Percentiles rank a stretch among this genome's conserved stretches.
These are phyloP conservation scores for Folsomia manolachei DNA, from an alignment of 2,888 invertebrate genomes.

Conservation along the genomic window DNA sequence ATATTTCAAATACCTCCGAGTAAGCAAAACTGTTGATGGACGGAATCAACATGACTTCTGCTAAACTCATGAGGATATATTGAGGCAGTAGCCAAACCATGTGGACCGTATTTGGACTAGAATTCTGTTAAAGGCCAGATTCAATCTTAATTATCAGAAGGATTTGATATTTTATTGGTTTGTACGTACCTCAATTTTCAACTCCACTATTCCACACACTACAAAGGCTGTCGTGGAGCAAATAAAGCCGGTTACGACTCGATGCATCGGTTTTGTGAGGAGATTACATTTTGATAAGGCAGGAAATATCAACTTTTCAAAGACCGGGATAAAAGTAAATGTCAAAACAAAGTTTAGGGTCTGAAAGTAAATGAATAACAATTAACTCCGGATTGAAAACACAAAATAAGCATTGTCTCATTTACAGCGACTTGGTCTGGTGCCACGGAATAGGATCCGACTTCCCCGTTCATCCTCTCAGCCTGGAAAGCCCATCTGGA, in stretches of 20 bases:
- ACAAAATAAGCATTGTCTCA: not conserved
- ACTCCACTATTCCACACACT: slow-evolving; percentile 67
- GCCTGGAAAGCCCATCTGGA: slow-evolving; percentile 56
- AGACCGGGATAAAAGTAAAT: slow-evolving; percentile 55
- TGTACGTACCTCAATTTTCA: slow-evolving; percentile 53
- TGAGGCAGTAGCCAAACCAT: slow-evolving; percentile 57
- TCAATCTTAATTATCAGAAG: not conserved
- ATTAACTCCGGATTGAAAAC: not conserved
- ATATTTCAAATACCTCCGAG: not conserved
- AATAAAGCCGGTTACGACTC: slow-evolving; percentile 58
- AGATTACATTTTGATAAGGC: slow-evolving; percentile 48
- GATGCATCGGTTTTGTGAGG: slow-evolving; percentile 55
- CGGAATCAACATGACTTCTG: not conserved
- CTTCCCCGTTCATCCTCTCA: slow-evolving; percentile 52
- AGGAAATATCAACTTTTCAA: slow-evolving; percentile 55
- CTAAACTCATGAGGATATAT: slow-evolving; percentile 44
- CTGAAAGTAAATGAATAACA: not conserved
- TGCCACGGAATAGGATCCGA: slow-evolving; percentile 51
- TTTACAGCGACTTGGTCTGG: slow-evolving; percentile 58
- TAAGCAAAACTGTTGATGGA: not conserved
- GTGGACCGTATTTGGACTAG: slow-evolving; percentile 35
- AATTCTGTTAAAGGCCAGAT: too few relatives aligned
- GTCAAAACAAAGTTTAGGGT: slow-evolving; percentile 55
- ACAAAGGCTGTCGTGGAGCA: slow-evolving; percentile 57
- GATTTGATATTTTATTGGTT: not conserved